Evolutionary conservation across 1,140 invertebrate genomes (phyloP), one percentile per base, ranked within the genome.

Genomic region (Drosophila pectinifera): DNA sequence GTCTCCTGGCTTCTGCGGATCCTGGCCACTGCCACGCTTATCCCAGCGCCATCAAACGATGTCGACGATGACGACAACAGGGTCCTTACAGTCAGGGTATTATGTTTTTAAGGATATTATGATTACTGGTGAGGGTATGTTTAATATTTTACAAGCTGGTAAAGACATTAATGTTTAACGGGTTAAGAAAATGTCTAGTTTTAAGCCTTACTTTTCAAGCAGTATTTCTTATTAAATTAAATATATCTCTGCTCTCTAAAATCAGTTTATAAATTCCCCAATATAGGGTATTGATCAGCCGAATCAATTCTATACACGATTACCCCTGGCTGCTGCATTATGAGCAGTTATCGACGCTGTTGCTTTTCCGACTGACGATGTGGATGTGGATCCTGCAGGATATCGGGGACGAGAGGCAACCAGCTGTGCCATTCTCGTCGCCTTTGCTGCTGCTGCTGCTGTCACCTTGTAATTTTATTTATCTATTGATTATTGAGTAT

Each of bases 401-500:
- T 56, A 51, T 57, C 24, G 34, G 8, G 24, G 43, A 36, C 34
- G 42, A 39, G 72, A 51, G 38, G 34, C 68, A 41, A 58, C 61
- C 79, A 76, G 70, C 70, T 77, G 81, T 85, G 81, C 74, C 65
- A 73, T 80, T 65, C 76, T 76, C 53, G 18, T 67, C 49, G 69
- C 24, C 51, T 67, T 20, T 65, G 73, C 31, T 63, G 56, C 73
- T 63, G 56, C 73, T 78, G 74, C 46, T 78, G 61, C 81, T 85
- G 82, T 89, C 84, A 90, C 84, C 84, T 89, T 89, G 80, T 89
- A 89, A 89, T 89, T 89, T 89, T 89, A 89, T 89, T 89, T 89
- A 89, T 89, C 84, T 89, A 89, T 89, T 89, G 84, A 89, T 89
- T 89, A 89, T 89, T 89, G 85, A 89, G 84, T 89, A 89, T 89